Evolutionary conservation across 2,113 vertebrate genomes (phyloP).

Genomic region (Dasyprocta punctata): DNA sequence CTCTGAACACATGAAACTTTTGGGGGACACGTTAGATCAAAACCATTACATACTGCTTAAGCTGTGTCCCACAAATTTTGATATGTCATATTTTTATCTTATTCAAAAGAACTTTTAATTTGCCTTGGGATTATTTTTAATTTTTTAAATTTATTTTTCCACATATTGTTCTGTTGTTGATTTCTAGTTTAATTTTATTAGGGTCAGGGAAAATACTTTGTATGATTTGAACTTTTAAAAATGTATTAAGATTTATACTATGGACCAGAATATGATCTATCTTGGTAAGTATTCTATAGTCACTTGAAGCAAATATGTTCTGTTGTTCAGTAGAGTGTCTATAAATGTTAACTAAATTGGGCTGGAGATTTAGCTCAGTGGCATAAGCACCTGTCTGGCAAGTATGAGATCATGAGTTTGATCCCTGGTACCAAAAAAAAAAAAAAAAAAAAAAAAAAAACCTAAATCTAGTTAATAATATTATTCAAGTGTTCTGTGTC

Average conservation of each 20-base stretch:
- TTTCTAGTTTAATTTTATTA: conserved; percentile 43
- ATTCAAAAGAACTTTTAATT: background rate
- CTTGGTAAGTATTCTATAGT: background rate
- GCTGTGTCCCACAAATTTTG: background rate
- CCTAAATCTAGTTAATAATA: background rate
- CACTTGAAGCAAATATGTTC: background rate
- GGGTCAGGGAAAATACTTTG: background rate
- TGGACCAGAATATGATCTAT: background rate
- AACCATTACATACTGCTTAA: background rate
- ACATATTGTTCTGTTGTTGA: conserved; percentile 8
- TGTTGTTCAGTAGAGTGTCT: background rate
- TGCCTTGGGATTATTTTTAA: conserved; percentile 29
- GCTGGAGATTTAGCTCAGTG: too few relatives aligned
- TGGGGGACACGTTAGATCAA: background rate
- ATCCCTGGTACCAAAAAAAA: too few relatives aligned
- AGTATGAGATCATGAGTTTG: too few relatives aligned
- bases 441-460: too few relatives aligned
- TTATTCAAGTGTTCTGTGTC: background rate
- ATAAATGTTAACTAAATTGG: conserved; percentile 36
- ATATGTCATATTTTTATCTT: background rate
- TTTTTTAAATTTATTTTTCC: background rate
- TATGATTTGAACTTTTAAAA: conserved; percentile 18
- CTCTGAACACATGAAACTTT: background rate
- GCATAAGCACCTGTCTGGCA: too few relatives aligned
- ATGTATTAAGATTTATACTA: conserved; percentile 13